phyloP scores from a whole-genome alignment of 2,113 vertebrate genomes.

The Phrynosoma blainvillii region DNA sequence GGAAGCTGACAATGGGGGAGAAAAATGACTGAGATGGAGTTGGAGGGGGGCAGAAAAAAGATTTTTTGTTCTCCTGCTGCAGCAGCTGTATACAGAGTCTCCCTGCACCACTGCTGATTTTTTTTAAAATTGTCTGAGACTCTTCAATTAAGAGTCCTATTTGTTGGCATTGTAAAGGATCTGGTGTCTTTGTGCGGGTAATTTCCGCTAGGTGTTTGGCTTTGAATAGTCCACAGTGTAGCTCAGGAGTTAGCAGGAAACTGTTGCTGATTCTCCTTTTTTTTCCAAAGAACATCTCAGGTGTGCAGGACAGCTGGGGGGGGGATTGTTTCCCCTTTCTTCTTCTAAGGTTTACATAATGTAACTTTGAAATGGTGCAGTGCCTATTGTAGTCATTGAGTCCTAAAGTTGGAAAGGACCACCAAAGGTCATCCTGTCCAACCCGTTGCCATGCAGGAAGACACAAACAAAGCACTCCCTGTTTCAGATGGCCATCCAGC shows the following conservation, averaged over 20 bases:
- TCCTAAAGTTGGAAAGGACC: no score
- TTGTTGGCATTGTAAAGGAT: background rate
- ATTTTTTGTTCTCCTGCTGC: background rate
- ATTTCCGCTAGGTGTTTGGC: background rate
- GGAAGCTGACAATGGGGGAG: background rate
- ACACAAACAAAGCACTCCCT: no score
- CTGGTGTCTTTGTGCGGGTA: background rate
- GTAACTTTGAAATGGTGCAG: background rate
- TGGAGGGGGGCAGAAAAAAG: rapidly evolving
- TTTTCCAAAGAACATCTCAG: background rate
- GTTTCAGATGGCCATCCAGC: no score
- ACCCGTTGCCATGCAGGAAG: no score
- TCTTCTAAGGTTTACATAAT: background rate
- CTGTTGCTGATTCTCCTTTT: background rate
- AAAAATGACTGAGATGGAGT: background rate
- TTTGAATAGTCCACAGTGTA: background rate
- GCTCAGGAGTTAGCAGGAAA: background rate
- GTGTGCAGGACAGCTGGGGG: background rate
- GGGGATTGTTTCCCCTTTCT: background rate
- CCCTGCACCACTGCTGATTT: constrained; percentile 22
- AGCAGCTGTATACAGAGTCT: background rate
- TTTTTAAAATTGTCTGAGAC: background rate
- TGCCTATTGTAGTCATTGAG: background rate
- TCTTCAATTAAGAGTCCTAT: background rate
- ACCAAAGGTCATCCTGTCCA: no score